Percentiles rank a stretch among this genome's conserved stretches.
Evolutionary conservation across 2,113 vertebrate genomes (phyloP).

Genomic region (Vidua macroura): DNA sequence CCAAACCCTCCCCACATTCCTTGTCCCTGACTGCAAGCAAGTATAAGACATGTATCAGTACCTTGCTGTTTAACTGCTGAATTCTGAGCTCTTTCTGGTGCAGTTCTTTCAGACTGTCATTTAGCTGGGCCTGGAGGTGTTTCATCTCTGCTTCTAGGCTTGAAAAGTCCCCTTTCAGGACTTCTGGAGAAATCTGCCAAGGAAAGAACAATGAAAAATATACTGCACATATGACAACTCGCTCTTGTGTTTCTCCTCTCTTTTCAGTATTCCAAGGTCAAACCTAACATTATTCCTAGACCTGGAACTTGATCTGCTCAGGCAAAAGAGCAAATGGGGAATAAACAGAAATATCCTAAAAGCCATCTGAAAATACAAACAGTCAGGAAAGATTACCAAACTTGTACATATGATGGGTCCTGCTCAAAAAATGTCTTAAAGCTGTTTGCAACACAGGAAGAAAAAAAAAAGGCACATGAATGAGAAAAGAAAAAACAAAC

Average conservation of each 20-base stretch:
- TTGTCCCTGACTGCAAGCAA: neutral
- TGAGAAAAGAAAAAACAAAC: neutral
- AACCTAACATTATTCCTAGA: neutral
- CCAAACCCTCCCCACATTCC: neutral
- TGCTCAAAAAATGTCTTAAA: neutral
- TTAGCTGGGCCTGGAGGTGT: constrained; percentile 70
- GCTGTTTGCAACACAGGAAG: neutral
- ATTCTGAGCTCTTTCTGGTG: constrained; percentile 81
- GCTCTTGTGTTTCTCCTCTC: neutral
- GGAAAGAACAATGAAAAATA: neutral
- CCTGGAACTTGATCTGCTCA: neutral
- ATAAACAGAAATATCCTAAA: neutral
- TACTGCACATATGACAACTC: fast-evolving
- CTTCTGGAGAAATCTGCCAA: constrained; percentile 63
- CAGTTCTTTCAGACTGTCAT: constrained; percentile 74
- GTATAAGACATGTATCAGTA: neutral
- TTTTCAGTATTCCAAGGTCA: neutral
- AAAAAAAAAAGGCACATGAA: neutral
- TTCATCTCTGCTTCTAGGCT: constrained; percentile 63
- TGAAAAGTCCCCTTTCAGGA: neutral
- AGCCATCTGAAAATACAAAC: neutral
- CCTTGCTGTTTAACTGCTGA: constrained; percentile 80
- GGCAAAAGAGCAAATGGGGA: neutral
- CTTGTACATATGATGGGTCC: neutral
- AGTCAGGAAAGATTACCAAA: neutral